Conservation (phyloP, 1,140 invertebrate genomes). For the Meteorus sp. region DNA sequence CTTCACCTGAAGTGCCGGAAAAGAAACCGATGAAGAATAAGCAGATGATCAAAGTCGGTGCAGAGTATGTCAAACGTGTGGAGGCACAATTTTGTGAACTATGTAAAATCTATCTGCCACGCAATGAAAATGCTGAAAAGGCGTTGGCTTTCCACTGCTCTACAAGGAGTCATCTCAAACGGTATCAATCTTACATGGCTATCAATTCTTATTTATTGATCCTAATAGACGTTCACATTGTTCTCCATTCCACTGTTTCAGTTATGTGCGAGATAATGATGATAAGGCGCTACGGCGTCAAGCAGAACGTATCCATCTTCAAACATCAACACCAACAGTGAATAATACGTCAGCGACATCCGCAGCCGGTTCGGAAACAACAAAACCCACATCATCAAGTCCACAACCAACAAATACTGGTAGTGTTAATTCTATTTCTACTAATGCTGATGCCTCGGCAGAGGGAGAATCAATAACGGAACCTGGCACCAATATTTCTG, state of each 20-base stretch:
- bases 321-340: slow-evolving; percentile 35
- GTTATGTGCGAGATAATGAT: slow-evolving; percentile 72
- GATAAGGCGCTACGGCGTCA: slow-evolving; percentile 69
- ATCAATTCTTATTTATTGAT: background rate
- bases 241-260: slow-evolving; percentile 23
- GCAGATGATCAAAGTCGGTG: slow-evolving; percentile 73
- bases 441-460: slow-evolving; percentile 17
- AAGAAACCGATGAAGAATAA: slow-evolving; percentile 63
- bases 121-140: slow-evolving; percentile 64
- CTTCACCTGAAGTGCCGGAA: slow-evolving; percentile 50
- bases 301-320: slow-evolving; percentile 68
- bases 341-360: slow-evolving; percentile 14
- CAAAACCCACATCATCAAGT: slow-evolving; percentile 35
- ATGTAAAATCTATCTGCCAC: slow-evolving; percentile 72
- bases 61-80: slow-evolving; percentile 73
- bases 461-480: slow-evolving; percentile 22
- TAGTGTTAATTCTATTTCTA: slow-evolving; percentile 12
- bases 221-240: background rate
- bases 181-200: slow-evolving; percentile 37
- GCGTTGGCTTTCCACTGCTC: slow-evolving; percentile 71
- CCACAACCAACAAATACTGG: slow-evolving; percentile 32
- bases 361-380: slow-evolving; percentile 29
- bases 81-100: slow-evolving; percentile 73
- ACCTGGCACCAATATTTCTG: slow-evolving; percentile 24
- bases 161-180: slow-evolving; percentile 69